These are phyloP conservation scores for Zeus faber DNA, from an alignment of 2,113 vertebrate genomes.

Conservation along the genomic window DNA sequence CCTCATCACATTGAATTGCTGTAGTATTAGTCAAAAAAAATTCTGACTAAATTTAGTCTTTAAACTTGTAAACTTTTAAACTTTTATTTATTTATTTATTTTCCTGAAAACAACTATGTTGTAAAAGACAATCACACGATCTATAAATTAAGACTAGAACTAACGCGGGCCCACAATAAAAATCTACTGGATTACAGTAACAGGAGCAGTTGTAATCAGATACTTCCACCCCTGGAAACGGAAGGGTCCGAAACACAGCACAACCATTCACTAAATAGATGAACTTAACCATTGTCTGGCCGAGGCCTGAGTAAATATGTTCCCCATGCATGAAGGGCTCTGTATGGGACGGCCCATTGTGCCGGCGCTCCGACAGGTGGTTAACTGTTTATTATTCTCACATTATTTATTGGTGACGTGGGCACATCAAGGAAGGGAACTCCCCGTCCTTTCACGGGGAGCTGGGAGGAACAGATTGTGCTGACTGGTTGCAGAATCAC, in stretches of 20 bases:
- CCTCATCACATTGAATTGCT: no score
- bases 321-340: slow-evolving; percentile 94
- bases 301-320: slow-evolving; percentile 97
- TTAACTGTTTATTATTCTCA: slow-evolving; percentile 92
- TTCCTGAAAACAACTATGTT: no score
- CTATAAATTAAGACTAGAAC: no score
- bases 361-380: slow-evolving; percentile 91
- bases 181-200: no score
- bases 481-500: slow-evolving; percentile 57
- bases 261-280: slow-evolving; percentile 94
- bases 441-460: slow-evolving; percentile 55
- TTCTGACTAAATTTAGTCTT: no score
- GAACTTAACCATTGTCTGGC: slow-evolving; percentile 93
- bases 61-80: no score
- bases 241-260: slow-evolving; percentile 80
- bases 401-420: slow-evolving; percentile 69
- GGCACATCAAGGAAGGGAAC: slow-evolving; percentile 38
- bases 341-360: slow-evolving; percentile 85
- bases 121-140: no score
- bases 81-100: no score
- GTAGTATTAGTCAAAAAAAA: no score
- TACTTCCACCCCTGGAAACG: slow-evolving; percentile 76
- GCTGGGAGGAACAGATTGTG: slow-evolving; percentile 60
- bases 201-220: no score
- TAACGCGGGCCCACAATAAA: no score